Conservation (phyloP, 2,113 vertebrate species). For the Salvelinus fontinalis region DNA sequence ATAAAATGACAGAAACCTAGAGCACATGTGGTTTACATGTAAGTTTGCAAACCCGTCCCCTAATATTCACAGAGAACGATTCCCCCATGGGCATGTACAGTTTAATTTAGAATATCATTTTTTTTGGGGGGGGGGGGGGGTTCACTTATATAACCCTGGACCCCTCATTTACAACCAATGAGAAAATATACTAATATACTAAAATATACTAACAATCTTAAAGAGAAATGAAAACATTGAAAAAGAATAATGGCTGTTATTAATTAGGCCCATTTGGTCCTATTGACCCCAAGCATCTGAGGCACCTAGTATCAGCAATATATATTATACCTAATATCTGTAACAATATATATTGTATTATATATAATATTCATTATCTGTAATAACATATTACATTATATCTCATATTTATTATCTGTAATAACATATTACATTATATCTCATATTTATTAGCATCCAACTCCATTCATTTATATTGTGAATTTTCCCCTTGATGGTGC, state of each 20-base stretch:
- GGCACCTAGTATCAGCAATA: slow-evolving; percentile 16
- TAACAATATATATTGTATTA: too few relatives aligned
- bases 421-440: too few relatives aligned
- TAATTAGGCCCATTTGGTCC: slow-evolving; percentile 36
- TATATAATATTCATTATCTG: too few relatives aligned
- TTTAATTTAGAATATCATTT: too few relatives aligned
- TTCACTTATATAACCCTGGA: background rate
- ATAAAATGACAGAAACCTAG: too few relatives aligned
- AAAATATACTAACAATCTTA: background rate
- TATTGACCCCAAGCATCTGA: slow-evolving; percentile 26
- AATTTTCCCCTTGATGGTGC: slow-evolving; percentile 57
- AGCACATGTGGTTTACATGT: too few relatives aligned
- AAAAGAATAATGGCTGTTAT: slow-evolving; percentile 26
- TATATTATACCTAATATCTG: too few relatives aligned
- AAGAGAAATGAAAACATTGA: background rate
- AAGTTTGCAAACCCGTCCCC: too few relatives aligned
- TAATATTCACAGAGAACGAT: too few relatives aligned
- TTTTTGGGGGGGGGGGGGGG: too few relatives aligned
- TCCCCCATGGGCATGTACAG: too few relatives aligned
- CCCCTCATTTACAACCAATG: background rate
- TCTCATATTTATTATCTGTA: slow-evolving; percentile 35
- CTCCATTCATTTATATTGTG: slow-evolving; percentile 64
- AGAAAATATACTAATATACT: background rate
- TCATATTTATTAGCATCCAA: slow-evolving; percentile 27
- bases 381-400: too few relatives aligned